phyloP scores from a whole-genome alignment of 2,113 vertebrate genomes.

The Geococcyx californianus region DNA sequence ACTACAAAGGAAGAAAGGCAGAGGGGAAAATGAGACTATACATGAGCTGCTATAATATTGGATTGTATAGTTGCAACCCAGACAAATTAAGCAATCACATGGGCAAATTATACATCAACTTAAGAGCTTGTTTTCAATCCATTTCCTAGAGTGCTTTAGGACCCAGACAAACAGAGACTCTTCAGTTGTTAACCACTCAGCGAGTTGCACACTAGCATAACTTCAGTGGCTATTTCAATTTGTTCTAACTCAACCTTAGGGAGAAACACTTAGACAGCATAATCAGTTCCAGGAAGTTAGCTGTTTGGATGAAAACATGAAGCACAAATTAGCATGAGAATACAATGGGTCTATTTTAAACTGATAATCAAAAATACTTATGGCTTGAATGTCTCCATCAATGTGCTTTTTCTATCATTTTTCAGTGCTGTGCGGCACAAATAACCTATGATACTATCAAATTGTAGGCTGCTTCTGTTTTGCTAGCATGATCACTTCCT shows the following conservation, averaged over 20 bases:
- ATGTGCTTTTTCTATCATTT: not conserved
- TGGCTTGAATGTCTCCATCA: not conserved
- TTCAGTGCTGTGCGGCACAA: not conserved
- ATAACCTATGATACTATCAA: not conserved
- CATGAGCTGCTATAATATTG: not conserved
- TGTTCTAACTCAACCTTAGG: not conserved
- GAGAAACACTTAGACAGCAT: not conserved
- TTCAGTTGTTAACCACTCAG: not conserved
- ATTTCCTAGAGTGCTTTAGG: not conserved
- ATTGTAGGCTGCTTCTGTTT: not conserved
- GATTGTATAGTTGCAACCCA: not conserved
- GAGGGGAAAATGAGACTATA: not conserved
- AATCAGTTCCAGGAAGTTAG: not conserved
- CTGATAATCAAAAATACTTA: not conserved
- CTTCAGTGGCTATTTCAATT: not conserved
- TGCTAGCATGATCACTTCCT: slow-evolving; percentile 16
- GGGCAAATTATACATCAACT: not conserved
- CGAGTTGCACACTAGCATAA: not conserved
- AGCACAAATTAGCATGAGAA: not conserved
- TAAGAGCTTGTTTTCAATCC: not conserved
- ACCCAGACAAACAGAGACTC: not conserved
- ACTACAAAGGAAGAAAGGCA: not conserved
- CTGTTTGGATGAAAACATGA: not conserved
- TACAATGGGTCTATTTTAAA: not conserved
- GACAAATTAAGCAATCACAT: not conserved